Evolutionary conservation across 92 coral and sea anemone genomes (phyloP), one percentile per base, ranked within the genome.

Genomic region (Heteractis magnifica): DNA sequence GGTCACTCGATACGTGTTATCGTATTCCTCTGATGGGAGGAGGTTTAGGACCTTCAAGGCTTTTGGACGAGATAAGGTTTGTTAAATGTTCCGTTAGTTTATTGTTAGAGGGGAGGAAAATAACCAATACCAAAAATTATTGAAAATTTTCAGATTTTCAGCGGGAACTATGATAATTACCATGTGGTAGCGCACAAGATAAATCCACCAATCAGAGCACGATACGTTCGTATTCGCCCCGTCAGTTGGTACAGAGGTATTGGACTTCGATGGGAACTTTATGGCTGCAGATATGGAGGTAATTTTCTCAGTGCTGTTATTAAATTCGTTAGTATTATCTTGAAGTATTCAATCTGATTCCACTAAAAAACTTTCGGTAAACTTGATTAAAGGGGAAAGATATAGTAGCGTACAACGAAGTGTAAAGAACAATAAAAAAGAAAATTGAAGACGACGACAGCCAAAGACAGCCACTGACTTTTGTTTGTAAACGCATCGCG

Each of bases 121-220:
- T 11, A 12, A 18, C n/a, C n/a, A 18, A 59, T 18, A 59, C 3
- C 65, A 11, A 59, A 59, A 18, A 11, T 18, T 1, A 1, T 59
- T 59, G 4, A 59, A 59, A 59, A 12, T 49, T 49, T 51, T 1
- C 72, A 94, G 98, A 82, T 94, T 56, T 91, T 91, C 91, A 82
- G 85, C 10, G 94, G 89, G 8, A 91, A 91, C 83, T 91, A 91
- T 50, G 94, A 91, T 77, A 88, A 85, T 65, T 91, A 85, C 65
- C 89, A 91, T 64, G 84, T 84, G 4, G 94, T 91, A 11, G 94
- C 91, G 7, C 91, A 91, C 83, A 81, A 88, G 44, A 82, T 91
- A 56, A 80, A 83, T 56, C 94, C 94, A 11, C 51, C 51, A 16
- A 77, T 91, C 72, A 88, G 77, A 58, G 91, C 87, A 0, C 91